Evolutionary conservation across 2,888 invertebrate genomes (phyloP).

Genomic region (Tortrix viridana): DNA sequence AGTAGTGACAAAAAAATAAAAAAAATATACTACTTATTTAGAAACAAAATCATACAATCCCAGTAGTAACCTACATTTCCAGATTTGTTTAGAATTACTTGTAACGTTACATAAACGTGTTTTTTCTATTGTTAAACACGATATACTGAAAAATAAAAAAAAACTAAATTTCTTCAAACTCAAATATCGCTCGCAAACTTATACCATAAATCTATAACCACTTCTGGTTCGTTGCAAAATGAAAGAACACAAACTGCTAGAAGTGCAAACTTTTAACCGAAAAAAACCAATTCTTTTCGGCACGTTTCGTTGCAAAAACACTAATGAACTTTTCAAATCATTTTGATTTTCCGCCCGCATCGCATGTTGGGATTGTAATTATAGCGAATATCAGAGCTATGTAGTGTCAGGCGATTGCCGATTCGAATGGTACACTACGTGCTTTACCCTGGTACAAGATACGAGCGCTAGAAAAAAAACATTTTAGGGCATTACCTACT

Average conservation of each 20-base stretch:
- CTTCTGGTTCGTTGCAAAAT: not conserved
- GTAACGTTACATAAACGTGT: no score
- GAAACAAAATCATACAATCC: no score
- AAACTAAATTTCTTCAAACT: not conserved
- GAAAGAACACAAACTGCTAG: not conserved
- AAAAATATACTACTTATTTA: no score
- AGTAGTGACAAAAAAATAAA: no score
- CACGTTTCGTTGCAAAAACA: slow-evolving; percentile 16
- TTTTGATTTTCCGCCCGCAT: slow-evolving; percentile 32
- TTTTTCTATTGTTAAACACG: no score
- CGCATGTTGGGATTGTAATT: slow-evolving; percentile 31
- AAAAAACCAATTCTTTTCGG: slow-evolving; percentile 15
- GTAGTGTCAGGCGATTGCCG: slow-evolving; percentile 33
- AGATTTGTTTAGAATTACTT: no score
- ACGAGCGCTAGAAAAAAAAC: not conserved
- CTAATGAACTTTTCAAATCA: slow-evolving; percentile 37
- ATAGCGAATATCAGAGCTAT: slow-evolving; percentile 25
- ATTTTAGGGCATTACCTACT: no score
- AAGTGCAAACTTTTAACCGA: not conserved
- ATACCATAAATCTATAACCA: not conserved
- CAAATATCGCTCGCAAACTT: not conserved
- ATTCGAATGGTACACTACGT: slow-evolving; percentile 24
- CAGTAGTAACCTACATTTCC: no score
- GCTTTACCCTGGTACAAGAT: slow-evolving; percentile 12
- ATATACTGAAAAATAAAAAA: no score